Percentiles rank a stretch among this genome's conserved stretches.
These are phyloP conservation scores for Meganola albula DNA, from an alignment of 2,888 invertebrate genomes.

Conservation along the genomic window DNA sequence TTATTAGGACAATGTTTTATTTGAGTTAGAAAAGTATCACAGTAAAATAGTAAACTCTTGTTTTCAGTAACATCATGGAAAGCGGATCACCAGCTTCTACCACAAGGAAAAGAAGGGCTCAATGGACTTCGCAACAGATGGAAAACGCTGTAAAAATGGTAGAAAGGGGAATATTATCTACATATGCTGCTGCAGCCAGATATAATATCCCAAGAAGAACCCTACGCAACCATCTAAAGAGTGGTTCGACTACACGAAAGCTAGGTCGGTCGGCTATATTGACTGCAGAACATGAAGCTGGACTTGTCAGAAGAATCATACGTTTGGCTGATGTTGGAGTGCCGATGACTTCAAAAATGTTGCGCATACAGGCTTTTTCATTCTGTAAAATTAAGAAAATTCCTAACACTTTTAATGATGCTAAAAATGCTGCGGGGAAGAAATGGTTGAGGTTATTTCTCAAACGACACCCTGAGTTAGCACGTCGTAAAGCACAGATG, in stretches of 20 bases:
- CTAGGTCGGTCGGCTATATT: constrained; percentile 17
- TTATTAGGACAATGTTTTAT: constrained; percentile 11
- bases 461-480: background rate
- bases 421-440: background rate
- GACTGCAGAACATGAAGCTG: constrained; percentile 18
- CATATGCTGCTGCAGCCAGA: constrained; percentile 11
- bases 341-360: background rate
- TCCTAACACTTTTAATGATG: background rate
- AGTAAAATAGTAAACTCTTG: constrained; percentile 15
- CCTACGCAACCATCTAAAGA: too few species aligned
- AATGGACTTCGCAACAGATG: constrained; percentile 6
- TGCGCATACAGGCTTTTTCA: background rate
- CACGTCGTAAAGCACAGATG: background rate
- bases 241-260: too few species aligned
- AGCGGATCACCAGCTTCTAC: constrained; percentile 12
- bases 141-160: constrained; percentile 12
- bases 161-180: constrained; percentile 10
- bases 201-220: background rate
- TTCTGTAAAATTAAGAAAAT: background rate
- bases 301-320: constrained; percentile 13
- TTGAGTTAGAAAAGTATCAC: constrained; percentile 12
- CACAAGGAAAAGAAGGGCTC: background rate
- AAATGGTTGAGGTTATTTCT: background rate
- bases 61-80: constrained; percentile 21
- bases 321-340: background rate